Evolutionary conservation across 2,888 invertebrate species (phyloP).

Genomic region (Mystacides longicornis): DNA sequence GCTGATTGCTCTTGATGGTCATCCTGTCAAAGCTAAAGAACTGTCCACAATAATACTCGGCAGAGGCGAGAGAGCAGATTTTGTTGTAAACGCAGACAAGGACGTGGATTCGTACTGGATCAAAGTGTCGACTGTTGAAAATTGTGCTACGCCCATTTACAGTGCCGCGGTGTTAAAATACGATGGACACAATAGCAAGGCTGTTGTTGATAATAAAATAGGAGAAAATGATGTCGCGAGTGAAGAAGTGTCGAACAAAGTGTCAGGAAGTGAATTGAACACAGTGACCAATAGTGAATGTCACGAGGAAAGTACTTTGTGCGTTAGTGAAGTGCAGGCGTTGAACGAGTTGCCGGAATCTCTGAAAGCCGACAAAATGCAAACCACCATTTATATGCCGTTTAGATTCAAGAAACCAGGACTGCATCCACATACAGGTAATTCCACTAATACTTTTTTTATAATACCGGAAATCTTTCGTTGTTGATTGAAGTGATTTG

Average conservation of each 20-base stretch:
- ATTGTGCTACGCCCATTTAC: slow-evolving; percentile 43
- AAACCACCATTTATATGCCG: slow-evolving; percentile 57
- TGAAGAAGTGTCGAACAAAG: slow-evolving; percentile 16
- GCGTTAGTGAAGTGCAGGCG: slow-evolving; percentile 52
- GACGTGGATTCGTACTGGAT: slow-evolving; percentile 54
- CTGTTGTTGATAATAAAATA: background rate
- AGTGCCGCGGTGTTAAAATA: slow-evolving; percentile 50
- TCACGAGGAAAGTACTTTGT: slow-evolving; percentile 43
- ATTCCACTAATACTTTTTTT: too few species aligned
- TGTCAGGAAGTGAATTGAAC: slow-evolving; percentile 34
- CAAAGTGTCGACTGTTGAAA: slow-evolving; percentile 44
- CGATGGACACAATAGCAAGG: slow-evolving; percentile 29
- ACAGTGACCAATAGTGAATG: slow-evolving; percentile 44
- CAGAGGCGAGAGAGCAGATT: slow-evolving; percentile 70
- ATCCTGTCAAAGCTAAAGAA: slow-evolving; percentile 51
- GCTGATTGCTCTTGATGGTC: slow-evolving; percentile 65
- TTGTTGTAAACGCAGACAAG: slow-evolving; percentile 59
- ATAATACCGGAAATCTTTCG: too few species aligned
- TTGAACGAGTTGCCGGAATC: slow-evolving; percentile 45
- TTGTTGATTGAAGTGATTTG: too few species aligned
- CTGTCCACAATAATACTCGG: slow-evolving; percentile 51
- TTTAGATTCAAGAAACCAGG: slow-evolving; percentile 53
- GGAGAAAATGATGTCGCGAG: slow-evolving; percentile 14
- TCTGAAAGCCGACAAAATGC: slow-evolving; percentile 39
- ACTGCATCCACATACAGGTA: slow-evolving; percentile 23